Evolutionary conservation across 1,140 invertebrate genomes (phyloP), one percentile per base, ranked within the genome.

Genomic region (Drosophila tsacasi): DNA sequence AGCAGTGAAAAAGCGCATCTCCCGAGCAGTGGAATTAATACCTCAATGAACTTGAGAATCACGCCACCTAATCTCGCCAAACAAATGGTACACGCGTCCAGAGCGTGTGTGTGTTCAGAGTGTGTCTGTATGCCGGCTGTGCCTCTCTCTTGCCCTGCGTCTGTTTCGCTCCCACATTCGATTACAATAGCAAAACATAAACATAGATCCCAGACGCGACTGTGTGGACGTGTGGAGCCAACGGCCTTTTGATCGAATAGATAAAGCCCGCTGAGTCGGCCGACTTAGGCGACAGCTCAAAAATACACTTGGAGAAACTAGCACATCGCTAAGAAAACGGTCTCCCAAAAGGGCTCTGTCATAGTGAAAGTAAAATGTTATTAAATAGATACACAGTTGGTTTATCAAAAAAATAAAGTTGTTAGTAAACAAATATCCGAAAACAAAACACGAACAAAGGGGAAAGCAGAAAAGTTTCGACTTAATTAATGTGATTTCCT

Each of bases 11-110:
- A 42, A 32, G 37, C 17, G 25, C 54, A 50, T 42, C 54, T 39
- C 27, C 60, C 47, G 66, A 67, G 68, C 50, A 63, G 35, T 65
- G 52, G 54, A 68, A 77, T 81, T 78, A 78, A 79, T 90, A 76
- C 82, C 64, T 91, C 69, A 87, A 79, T 92, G 86, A 92, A 92
- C 91, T 91, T 92, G 90, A 85, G 79, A 91, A 92, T 92, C 90
- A 92, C 90, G 90, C 90, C 90, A 92, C 90, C 85, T 87, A 84
- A 82, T 92, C 91, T 86, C 79, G 59, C 83, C 73, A 79, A 74
- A 89, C 76, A 81, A 81, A 83, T 83, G 79, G 80, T 64, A 83
- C 81, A 86, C 72, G 83, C 83, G 83, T 89, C 68, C 55, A 50
- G 39, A 65, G 67, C 67, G 63, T 85, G 78, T 52, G 44, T 68